Base-by-base conservation (phyloP, 2,888 invertebrate genomes). In the Amphipyra berbera region DNA sequence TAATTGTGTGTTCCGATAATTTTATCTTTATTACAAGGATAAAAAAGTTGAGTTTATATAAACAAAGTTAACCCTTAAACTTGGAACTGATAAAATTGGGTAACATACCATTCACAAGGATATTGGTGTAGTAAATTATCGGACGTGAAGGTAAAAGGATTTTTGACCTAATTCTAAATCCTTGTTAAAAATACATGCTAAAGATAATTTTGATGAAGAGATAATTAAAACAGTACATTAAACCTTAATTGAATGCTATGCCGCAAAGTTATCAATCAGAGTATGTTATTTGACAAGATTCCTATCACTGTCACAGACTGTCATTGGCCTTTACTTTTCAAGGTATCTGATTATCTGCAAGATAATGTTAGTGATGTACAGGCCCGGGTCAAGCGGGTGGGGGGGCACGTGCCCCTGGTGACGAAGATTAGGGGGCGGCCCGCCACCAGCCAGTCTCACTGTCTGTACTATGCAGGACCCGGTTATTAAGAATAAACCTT, bases 31-130 rank as follows among this genome's bases (percentile, higher is more conserved):
- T 27, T 37, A 57, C 62, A 61, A 70, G 56, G 61, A 57, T 52
- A 52, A 47, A 48, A 48, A 62, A 45, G 33, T 33, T 38, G 56
- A 33, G 38, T 53, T 62, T 30, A 47, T 48, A 50, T 48, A 71
- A 76, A 72, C 44, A 67, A 56, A 45, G 30, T 60, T 67, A 60
- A 76, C 73, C 60, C 68, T 49, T 21, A 30, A 38, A 61, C 53
- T 65, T 45, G 45, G 50, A 7, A 33, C 52, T 49, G 60, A 75
- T 75, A 70, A 70, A 58, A 41, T 52, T 65, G 45, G 48, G 45
- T 65, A 55, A 70, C 13, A 52, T 14, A 50, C 21, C 41, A 46
- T 27, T 63, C 15, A 30, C 45, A 49, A 63, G 35, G 48, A 69
- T 56, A 46, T 46, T 44, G 27, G 13, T 27, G 42, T 7, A 6